Evolutionary conservation across 2,113 vertebrate species (phyloP), one percentile per base, ranked within the genome.

Genomic region (Tichodroma muraria): DNA sequence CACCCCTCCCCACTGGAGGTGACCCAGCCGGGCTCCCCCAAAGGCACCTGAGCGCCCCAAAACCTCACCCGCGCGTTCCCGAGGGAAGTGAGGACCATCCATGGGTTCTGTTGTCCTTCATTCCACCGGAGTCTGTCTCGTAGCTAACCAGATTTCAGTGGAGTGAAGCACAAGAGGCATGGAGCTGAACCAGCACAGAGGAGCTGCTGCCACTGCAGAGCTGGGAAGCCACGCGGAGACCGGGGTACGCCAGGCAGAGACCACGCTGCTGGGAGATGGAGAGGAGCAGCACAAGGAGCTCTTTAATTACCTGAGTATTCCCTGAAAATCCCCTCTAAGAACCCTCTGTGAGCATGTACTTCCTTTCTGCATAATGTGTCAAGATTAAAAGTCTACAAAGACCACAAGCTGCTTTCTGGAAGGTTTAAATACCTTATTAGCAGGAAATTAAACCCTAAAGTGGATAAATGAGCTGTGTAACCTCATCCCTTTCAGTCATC

Each of bases 61-160:
- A 44, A n/a, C n/a, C n/a, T n/a, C n/a, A n/a, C n/a, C n/a, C n/a
- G n/a, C n/a, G n/a, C n/a, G n/a, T n/a, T 45, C 45, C 45, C 45
- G 45, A 22, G 45, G 45, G 45, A 47, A 47, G 45, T n/a, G 76
- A 82, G 97, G 97, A 97, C 28, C 5, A 97, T 98, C 98, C 98
- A 98, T 98, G 98, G 95, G 94, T 98, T 98, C 98, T 98, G 97
- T 97, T 99, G 98, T 99, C 99, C 99, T 99, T 99, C 99, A 99
- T 99, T 99, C 99, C 99, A 99, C 99, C 99, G 99, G 99, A 99
- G 99, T 99, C 99, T 99, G 99, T 99, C 97, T 98, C 92, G 63
- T 98, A 97, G 94, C 96, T 90, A 98, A 98, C 97, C 99, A 99
- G 99, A 99, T 99, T 99, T 99, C 99, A 99, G 99, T 99, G 99